phyloP scores from a whole-genome alignment of 2,888 invertebrate species.

The Ichneumoninae sp. region DNA sequence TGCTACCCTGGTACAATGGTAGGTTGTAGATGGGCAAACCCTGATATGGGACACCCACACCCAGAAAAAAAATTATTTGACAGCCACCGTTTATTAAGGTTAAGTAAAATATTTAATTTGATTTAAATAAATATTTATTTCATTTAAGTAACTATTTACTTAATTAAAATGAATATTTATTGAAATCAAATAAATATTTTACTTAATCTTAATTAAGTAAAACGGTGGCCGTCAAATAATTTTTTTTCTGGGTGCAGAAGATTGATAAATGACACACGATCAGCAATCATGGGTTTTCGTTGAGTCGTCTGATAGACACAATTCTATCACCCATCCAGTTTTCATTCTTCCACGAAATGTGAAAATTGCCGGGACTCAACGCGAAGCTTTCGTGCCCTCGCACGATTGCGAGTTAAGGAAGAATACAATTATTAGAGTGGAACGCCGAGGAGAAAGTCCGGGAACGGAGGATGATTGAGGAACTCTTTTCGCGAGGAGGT shows the following conservation, averaged over 20 bases:
- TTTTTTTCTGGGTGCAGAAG: not conserved
- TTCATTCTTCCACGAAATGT: not conserved
- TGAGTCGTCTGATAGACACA: not conserved
- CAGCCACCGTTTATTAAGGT: no score
- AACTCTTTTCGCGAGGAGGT: conserved; percentile 16
- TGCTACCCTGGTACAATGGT: not conserved
- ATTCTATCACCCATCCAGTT: not conserved
- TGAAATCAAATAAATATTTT: no score
- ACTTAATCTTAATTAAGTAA: no score
- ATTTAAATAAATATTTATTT: no score
- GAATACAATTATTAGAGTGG: conserved; percentile 20
- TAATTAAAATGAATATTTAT: no score
- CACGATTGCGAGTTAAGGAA: conserved; percentile 1
- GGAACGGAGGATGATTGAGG: conserved; percentile 22
- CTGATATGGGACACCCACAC: not conserved
- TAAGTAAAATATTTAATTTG: no score
- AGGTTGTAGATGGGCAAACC: not conserved
- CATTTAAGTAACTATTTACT: no score
- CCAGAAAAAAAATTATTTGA: no score
- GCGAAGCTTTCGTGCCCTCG: not conserved
- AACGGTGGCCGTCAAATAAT: no score
- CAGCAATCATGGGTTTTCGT: not conserved
- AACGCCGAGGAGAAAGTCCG: not conserved
- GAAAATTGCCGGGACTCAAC: not conserved
- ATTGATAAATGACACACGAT: not conserved